These are phyloP conservation scores for Parelbella ahira DNA, from an alignment of 2,888 invertebrate genomes.

Conservation along the genomic window DNA sequence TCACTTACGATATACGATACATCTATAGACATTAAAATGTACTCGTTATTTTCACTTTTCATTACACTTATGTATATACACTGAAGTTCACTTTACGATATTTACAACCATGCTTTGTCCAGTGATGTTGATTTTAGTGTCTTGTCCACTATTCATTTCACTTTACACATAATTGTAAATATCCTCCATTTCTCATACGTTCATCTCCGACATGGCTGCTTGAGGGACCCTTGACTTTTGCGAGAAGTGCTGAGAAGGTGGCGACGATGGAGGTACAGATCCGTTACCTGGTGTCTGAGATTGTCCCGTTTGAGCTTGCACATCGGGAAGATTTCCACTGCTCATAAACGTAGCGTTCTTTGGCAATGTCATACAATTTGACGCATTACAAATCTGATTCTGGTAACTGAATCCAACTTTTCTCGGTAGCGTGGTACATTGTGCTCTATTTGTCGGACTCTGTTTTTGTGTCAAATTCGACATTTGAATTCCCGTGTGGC, in stretches of 20 bases:
- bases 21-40: conserved; percentile 45
- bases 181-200: conserved; percentile 88
- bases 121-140: conserved; percentile 47
- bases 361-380: conserved; percentile 81
- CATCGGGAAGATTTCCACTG: conserved; percentile 70
- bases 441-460: conserved; percentile 66
- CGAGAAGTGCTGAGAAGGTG: conserved; percentile 61
- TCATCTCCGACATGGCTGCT: conserved; percentile 93
- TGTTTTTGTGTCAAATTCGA: conserved; percentile 67
- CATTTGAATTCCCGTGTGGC: conserved; percentile 82
- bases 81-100: conserved; percentile 49
- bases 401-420: conserved; percentile 74
- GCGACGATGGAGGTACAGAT: conserved; percentile 63
- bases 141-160: conserved; percentile 48
- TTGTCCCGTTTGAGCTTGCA: conserved; percentile 73
- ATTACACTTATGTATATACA: conserved; percentile 47
- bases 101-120: conserved; percentile 71
- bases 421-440: conserved; percentile 72
- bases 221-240: conserved; percentile 85
- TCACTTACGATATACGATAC: conserved; percentile 32
- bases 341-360: conserved; percentile 79
- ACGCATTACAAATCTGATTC: conserved; percentile 69
- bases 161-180: conserved; percentile 80
- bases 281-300: conserved; percentile 65
- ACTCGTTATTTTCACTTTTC: conserved; percentile 44